Evolutionary conservation across 2,113 vertebrate genomes (phyloP).

Genomic region (Anolis carolinensis): DNA sequence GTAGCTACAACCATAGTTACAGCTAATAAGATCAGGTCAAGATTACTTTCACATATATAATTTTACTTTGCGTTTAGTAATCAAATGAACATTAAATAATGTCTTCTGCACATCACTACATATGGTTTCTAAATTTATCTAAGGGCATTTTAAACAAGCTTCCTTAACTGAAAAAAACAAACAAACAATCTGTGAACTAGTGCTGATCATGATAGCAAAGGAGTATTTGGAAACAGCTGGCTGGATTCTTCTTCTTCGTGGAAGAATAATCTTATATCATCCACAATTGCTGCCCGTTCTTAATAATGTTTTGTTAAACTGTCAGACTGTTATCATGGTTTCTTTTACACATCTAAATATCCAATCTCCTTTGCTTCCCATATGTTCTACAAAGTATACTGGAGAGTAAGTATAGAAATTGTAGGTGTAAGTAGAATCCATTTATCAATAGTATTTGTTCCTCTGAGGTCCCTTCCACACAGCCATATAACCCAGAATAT

Average conservation of each 20-base stretch:
- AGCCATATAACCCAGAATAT: too few relatives aligned
- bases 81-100: constrained; percentile 57
- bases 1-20: constrained; percentile 31
- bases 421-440: neutral
- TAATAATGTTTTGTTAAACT: neutral
- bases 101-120: constrained; percentile 53
- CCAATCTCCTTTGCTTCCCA: neutral
- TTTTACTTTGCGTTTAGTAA: constrained; percentile 52
- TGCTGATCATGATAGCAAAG: fast-evolving
- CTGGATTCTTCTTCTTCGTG: neutral
- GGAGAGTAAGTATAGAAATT: neutral
- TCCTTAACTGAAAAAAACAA: fast-evolving
- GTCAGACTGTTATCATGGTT: neutral
- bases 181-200: fast-evolving
- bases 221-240: neutral
- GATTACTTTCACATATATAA: constrained; percentile 53
- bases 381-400: neutral
- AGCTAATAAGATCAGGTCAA: constrained; percentile 57
- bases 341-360: neutral
- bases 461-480: neutral
- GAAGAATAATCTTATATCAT: constrained; percentile 13
- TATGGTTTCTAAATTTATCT: constrained; percentile 47
- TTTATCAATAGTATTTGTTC: neutral
- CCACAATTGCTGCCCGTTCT: neutral
- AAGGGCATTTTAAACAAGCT: constrained; percentile 25